Conservation (phyloP, 2,113 vertebrate species). For the Oophaga pumilio region DNA sequence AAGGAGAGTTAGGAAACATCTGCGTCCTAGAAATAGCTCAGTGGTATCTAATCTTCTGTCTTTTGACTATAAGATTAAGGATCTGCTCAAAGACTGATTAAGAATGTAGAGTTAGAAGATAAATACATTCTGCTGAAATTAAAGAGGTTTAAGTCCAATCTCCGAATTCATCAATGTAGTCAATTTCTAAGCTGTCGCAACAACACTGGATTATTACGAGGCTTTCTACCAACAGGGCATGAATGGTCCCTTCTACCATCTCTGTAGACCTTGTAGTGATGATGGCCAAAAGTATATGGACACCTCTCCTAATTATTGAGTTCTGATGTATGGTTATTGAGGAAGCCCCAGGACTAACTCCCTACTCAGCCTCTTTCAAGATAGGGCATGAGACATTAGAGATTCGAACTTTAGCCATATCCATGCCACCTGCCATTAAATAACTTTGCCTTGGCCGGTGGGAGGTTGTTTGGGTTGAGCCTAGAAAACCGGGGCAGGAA, state of each 20-base stretch:
- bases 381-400: too few relatives aligned
- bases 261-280: too few relatives aligned
- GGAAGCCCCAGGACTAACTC: too few relatives aligned
- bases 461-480: too few relatives aligned
- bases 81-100: conserved; percentile 87
- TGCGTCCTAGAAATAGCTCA: conserved; percentile 70
- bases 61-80: conserved; percentile 84
- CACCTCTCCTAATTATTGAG: too few relatives aligned
- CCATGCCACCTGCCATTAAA: too few relatives aligned
- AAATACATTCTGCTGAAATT: conserved; percentile 85
- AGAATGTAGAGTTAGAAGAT: conserved; percentile 88
- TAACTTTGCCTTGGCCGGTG: too few relatives aligned
- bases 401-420: too few relatives aligned
- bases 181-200: conserved; percentile 82
- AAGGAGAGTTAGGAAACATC: conserved; percentile 68
- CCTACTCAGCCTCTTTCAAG: too few relatives aligned
- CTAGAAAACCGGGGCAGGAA: too few relatives aligned
- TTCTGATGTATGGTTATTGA: too few relatives aligned
- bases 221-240: conserved; percentile 50
- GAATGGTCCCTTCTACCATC: conserved; percentile 7
- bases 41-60: conserved; percentile 76
- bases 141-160: conserved; percentile 89
- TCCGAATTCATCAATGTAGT: conserved; percentile 85
- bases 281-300: too few relatives aligned
- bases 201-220: conserved; percentile 83